Evolutionary conservation across 2,797 vertebrate genomes (phyloP).

Genomic region (Tolypeutes matacus): DNA sequence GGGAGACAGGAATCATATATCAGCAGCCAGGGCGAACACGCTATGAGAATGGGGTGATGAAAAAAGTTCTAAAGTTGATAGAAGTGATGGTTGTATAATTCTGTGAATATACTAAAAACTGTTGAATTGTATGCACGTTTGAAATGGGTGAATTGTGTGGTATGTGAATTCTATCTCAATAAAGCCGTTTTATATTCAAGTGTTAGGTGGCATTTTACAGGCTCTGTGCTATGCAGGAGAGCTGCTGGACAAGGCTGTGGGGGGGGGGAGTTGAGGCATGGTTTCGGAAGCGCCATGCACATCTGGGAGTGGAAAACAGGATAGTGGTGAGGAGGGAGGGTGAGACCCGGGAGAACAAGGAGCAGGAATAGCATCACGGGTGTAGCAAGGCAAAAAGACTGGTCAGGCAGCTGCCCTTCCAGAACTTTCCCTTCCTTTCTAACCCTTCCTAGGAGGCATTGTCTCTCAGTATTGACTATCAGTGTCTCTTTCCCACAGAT

Average conservation of each 20-base stretch:
- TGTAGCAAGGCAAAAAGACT: neutral
- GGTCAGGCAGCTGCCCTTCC: neutral
- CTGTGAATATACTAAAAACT: neutral
- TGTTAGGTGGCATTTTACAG: neutral
- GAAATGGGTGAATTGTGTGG: neutral
- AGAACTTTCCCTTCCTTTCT: neutral
- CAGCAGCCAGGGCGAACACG: neutral
- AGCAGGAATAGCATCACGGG: neutral
- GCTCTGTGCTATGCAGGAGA: neutral
- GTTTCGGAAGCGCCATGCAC: neutral
- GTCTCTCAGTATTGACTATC: neutral
- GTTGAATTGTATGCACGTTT: neutral
- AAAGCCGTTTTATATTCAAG: neutral
- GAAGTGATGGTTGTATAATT: neutral
- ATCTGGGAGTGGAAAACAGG: neutral
- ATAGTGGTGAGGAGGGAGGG: neutral
- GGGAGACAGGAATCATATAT: neutral
- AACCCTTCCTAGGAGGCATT: neutral
- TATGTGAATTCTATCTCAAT: neutral
- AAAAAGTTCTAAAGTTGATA: neutral
- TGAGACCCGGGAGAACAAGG: neutral
- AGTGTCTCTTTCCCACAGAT: conserved; percentile 44
- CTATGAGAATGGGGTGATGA: neutral
- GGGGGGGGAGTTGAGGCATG: neutral
- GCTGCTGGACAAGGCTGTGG: neutral